Percentiles rank a stretch among this genome's conserved stretches.
Evolutionary conservation across 2,797 vertebrate genomes (phyloP).

Genomic region (Lepilemur ruficaudatus): DNA sequence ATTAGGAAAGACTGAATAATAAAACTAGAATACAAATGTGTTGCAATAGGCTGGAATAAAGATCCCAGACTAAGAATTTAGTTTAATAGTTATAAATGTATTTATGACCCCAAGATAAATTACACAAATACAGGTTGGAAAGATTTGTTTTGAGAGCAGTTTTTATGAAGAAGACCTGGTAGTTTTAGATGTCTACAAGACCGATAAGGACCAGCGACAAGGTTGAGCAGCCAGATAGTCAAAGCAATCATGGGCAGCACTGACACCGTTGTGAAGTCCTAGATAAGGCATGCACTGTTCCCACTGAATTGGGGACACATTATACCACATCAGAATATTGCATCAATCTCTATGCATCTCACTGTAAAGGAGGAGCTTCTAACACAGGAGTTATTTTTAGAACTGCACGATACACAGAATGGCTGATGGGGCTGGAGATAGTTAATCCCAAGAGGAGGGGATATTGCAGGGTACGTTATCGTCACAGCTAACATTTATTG

Average conservation of each 20-base stretch:
- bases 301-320: accelerated
- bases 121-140: conserved; percentile 11
- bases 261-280: accelerated
- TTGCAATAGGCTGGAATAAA: not conserved
- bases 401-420: not conserved
- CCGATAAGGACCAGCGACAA: not conserved
- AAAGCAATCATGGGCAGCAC: accelerated
- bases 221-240: not conserved
- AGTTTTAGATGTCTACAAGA: not conserved
- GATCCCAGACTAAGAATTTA: not conserved
- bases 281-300: not conserved
- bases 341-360: not conserved
- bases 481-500: not conserved
- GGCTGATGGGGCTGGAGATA: not conserved
- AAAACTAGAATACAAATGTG: not conserved
- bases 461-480: accelerated
- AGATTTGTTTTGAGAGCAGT: not conserved
- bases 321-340: accelerated
- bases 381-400: not conserved
- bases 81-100: conserved; percentile 26
- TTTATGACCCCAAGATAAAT: not conserved
- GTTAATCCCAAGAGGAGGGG: not conserved
- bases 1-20: not conserved
- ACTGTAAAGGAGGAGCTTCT: not conserved
- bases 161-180: not conserved